phyloP scores from a whole-genome alignment of 1,140 invertebrate genomes.

The Whitmania pigra region DNA sequence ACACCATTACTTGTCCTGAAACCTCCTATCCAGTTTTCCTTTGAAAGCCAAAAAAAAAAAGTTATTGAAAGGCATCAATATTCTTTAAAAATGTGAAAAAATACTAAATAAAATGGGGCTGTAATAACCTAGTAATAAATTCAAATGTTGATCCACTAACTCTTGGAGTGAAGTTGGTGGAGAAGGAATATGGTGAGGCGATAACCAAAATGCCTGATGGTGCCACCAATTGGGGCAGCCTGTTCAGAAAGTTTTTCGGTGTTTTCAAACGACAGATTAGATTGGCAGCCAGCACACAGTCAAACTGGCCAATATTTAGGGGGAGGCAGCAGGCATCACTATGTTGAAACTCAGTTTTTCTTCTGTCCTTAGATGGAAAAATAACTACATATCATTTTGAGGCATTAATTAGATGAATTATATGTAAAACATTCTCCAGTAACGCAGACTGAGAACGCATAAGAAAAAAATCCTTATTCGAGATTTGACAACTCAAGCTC shows the following conservation, averaged over 20 bases:
- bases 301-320: slow-evolving; percentile 36
- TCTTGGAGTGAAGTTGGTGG: slow-evolving; percentile 37
- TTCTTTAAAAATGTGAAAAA: neutral
- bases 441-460: neutral
- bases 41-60: slow-evolving; percentile 22
- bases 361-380: slow-evolving; percentile 29
- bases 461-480: neutral
- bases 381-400: neutral
- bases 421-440: neutral
- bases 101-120: neutral
- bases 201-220: slow-evolving; percentile 38
- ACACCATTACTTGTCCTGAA: slow-evolving; percentile 31
- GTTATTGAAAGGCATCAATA: neutral
- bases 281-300: slow-evolving; percentile 40
- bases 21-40: slow-evolving; percentile 40
- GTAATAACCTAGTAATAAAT: neutral
- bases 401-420: neutral
- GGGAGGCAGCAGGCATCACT: slow-evolving; percentile 41
- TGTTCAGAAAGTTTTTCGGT: slow-evolving; percentile 35
- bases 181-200: slow-evolving; percentile 40
- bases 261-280: slow-evolving; percentile 38
- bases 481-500: neutral
- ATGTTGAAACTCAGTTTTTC: slow-evolving; percentile 32
- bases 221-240: slow-evolving; percentile 32
- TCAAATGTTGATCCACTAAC: slow-evolving; percentile 25